Evolutionary conservation across 2,888 invertebrate species (phyloP).

Genomic region (Incurvaria masculella): DNA sequence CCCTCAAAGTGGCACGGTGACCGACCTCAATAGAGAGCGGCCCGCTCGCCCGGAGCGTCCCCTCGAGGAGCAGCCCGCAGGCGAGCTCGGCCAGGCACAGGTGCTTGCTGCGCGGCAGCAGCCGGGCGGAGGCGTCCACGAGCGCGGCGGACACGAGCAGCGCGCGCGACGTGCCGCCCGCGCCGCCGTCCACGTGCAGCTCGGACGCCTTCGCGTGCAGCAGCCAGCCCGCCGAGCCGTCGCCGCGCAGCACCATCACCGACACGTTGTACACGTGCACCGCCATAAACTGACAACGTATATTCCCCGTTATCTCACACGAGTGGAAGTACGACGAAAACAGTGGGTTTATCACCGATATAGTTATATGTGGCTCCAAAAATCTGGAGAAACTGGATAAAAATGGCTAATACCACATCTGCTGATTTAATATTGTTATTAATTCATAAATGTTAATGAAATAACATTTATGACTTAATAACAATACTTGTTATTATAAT

Average conservation of each 20-base stretch:
- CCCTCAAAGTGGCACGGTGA: constrained; percentile 6
- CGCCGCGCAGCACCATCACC: constrained; percentile 58
- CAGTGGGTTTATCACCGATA: too few species aligned
- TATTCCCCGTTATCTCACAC: too few species aligned
- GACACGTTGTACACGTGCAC: constrained; percentile 75
- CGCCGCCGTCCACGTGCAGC: constrained; percentile 69
- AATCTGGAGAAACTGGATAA: constrained; percentile 5
- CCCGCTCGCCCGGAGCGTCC: constrained; percentile 75
- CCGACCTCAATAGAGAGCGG: constrained; percentile 81
- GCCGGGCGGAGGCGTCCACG: constrained; percentile 60
- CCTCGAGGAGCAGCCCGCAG: constrained; percentile 72
- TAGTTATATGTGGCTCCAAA: too few species aligned
- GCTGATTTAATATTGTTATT: too few species aligned
- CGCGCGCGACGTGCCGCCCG: constrained; percentile 64
- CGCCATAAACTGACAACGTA: constrained; percentile 89
- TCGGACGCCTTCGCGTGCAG: constrained; percentile 68
- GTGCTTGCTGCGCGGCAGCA: constrained; percentile 49
- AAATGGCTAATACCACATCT: constrained; percentile 2
- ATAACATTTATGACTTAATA: too few species aligned
- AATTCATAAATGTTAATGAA: too few species aligned
- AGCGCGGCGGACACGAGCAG: constrained; percentile 72
- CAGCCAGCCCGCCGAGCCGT: constrained; percentile 64
- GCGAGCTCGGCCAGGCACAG: constrained; percentile 69
- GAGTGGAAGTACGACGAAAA: too few species aligned
- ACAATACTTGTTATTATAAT: too few species aligned